Base-by-base conservation (phyloP, 2,797 vertebrate genomes). In the Amniataba percoides region DNA sequence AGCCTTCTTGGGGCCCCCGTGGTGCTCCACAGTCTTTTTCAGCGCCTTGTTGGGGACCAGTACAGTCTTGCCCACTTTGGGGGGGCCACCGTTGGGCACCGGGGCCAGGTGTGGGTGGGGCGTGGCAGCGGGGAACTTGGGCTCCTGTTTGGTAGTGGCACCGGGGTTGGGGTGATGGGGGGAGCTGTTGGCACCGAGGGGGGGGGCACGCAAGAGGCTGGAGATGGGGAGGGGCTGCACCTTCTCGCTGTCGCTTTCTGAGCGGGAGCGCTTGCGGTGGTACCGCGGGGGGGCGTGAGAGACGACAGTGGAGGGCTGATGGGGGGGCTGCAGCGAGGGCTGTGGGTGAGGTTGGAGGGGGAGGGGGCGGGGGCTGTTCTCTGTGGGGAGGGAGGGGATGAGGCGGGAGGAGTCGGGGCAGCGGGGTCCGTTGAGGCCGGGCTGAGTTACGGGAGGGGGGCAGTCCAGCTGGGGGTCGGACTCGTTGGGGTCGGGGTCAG, bases 221-320 rank as follows among this genome's bases (percentile, higher is more conserved):
- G 97, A 96, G 88, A 99, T 98, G 40, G 98, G 97, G 27, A 99
- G 94, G 71, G 97, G 98, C 84, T 97, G 96, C 86, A 99, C 95
- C 90, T 98, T 99, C 88, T 99, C 98, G 0, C 98, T 99, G 96
- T 99, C 98, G 0, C 98, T 99, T 90, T 99, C 98, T 0, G 98
- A 99, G 78, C 97, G 96, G 39, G 98, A 99, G 43, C 98, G 96
- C 77, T 99, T 99, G 74, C 98, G 96, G 87, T 96, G 97, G 81
- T 96, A 94, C 60, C 97, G 97, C 16, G 95, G 94, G 3, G 96
- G 96, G 1, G 93, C 95, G 63, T 95, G 97, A 57, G 97, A 96
- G 87, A 95, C 87, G 21, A 94, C 96, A 0, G 96, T 92, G 67
- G 96, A 92, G 85, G 96, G 94, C 74, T 95, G 95, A 3, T 81